phyloP scores from a whole-genome alignment of 1,140 invertebrate genomes.

The Drosophila ananassae region DNA sequence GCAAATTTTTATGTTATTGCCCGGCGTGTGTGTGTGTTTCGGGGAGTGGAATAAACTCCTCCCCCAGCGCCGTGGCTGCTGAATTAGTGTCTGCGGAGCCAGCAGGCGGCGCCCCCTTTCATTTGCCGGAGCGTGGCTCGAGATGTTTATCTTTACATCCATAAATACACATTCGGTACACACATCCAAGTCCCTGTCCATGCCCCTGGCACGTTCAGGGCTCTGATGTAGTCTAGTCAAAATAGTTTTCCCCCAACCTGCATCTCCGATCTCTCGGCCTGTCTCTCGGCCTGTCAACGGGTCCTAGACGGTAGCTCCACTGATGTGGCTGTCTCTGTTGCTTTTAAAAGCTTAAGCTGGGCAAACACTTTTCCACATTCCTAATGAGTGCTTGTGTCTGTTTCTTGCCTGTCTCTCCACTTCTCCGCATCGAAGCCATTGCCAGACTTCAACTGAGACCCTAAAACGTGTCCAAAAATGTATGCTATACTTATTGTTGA shows the following conservation, averaged over 20 bases:
- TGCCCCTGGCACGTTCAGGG: conserved; percentile 50
- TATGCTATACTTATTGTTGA: conserved; percentile 21
- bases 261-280: conserved; percentile 19
- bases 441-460: not conserved
- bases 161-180: conserved; percentile 53
- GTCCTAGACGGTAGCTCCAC: conserved; percentile 41
- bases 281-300: conserved; percentile 52
- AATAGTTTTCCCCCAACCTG: conserved; percentile 45
- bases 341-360: conserved; percentile 67
- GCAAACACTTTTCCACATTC: conserved; percentile 46
- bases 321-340: conserved; percentile 33
- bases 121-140: conserved; percentile 28
- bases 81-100: conserved; percentile 53
- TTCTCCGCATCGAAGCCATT: conserved; percentile 31
- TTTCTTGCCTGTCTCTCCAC: conserved; percentile 18
- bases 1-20: conserved; percentile 79
- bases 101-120: conserved; percentile 29
- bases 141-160: conserved; percentile 67
- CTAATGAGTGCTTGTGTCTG: conserved; percentile 37
- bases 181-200: conserved; percentile 36
- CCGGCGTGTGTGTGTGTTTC: conserved; percentile 25
- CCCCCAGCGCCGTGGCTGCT: conserved; percentile 2
- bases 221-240: conserved; percentile 51
- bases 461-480: conserved; percentile 20
- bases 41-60: conserved; percentile 8